Evolutionary conservation across 1,140 invertebrate species (phyloP), one percentile per base, ranked within the genome.

Genomic region (Mylabris phalerata): DNA sequence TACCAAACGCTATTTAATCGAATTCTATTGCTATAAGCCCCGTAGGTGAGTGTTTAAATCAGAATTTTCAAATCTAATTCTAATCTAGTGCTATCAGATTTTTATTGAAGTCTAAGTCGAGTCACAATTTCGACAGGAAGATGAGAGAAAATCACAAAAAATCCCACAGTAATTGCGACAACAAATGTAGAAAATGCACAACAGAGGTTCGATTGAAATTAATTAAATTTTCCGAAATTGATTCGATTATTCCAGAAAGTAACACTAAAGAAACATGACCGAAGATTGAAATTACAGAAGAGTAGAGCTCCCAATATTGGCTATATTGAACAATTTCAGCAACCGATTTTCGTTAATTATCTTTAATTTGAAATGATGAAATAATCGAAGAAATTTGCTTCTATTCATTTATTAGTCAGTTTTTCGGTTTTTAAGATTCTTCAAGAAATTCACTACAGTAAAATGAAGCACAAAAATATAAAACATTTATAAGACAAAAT

Each of bases 21-120:
- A 45, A 45, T 54, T 46, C 32, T 54, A 54, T 32, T 54, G 51
- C 19, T n/a, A 13, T n/a, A 45, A 38, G 32, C 42, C 51, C 4
- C 26, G 46, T 9, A 54, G 51, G 51, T 54, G 3, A 5, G 41
- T 43, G 42, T 3, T 43, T 43, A 9, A 24, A 4, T 4, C 44
- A 4, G 9, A 19, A 2, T 5, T 41, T 25, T 4, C 11, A 27
- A 50, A 27, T 50, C 24, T 39, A 3, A 39, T 42, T 41, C 11
- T 11, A 25, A 45, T 54, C 19, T 26, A 54, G 51, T 45, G 39
- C 51, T 1, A 46, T 54, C 9, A 27, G 11, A 6, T 13, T 27
- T 4, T 32, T 54, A 4, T 24, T 54, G 9, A 54, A 54, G 24
- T 27, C 51, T 32, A 52, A 52, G 2, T 42, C 41, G 3, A 45